These are phyloP conservation scores for Musca domestica DNA, from an alignment of 1,140 invertebrate genomes.

Conservation along the genomic window DNA sequence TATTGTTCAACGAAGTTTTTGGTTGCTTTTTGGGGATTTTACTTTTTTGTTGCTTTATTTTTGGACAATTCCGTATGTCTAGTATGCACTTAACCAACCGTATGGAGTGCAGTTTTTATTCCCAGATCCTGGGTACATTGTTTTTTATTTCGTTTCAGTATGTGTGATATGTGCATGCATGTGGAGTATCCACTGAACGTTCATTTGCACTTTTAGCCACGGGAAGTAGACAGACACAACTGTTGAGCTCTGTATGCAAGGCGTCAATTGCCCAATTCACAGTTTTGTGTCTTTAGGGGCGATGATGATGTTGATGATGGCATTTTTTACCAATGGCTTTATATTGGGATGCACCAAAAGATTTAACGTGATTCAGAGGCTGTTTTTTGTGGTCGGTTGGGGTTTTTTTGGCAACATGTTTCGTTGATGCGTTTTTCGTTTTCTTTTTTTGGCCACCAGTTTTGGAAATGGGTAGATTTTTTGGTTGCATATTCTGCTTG, in stretches of 20 bases:
- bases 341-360: neutral
- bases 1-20: no score
- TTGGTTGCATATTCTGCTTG: neutral
- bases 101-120: no score
- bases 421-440: neutral
- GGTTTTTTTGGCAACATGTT: neutral
- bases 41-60: no score
- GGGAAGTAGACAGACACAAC: no score
- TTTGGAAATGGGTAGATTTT: neutral
- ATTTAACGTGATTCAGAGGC: neutral
- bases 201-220: no score
- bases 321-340: neutral
- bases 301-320: neutral
- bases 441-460: neutral
- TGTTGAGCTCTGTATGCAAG: neutral
- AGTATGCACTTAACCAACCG: no score
- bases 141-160: no score
- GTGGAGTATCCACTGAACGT: no score
- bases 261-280: slow-evolving; percentile 20
- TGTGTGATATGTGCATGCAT: no score
- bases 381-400: neutral
- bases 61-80: no score
- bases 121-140: no score
- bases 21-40: no score
- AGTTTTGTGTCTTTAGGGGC: slow-evolving; percentile 2